Conservation (phyloP, 2,888 invertebrate species). For the Labia minor region DNA sequence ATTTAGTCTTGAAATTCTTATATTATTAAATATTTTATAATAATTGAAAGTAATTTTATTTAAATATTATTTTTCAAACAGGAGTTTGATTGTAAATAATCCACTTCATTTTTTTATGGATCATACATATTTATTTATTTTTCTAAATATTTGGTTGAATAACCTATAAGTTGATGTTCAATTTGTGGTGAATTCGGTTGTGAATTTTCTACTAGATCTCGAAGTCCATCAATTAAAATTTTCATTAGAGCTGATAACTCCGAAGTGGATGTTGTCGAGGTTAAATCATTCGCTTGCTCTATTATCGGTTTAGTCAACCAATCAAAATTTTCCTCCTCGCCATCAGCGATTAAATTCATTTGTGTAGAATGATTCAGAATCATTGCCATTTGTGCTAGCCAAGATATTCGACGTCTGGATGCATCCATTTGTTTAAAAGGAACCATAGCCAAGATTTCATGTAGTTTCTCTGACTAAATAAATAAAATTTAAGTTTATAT, state of each 20-base stretch:
- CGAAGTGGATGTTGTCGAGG: slow-evolving; percentile 20
- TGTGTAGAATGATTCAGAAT: background rate
- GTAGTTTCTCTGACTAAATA: slow-evolving; percentile 19
- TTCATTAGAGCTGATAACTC: slow-evolving; percentile 25
- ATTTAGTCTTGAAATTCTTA: too few relatives aligned
- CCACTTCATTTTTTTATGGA: too few relatives aligned
- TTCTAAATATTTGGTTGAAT: too few relatives aligned
- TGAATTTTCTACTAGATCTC: slow-evolving; percentile 28
- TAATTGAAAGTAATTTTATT: too few relatives aligned
- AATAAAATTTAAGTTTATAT: background rate
- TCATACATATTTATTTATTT: too few relatives aligned
- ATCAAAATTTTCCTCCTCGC: slow-evolving; percentile 30
- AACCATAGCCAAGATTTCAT: slow-evolving; percentile 14
- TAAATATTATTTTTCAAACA: too few relatives aligned
- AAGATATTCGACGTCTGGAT: background rate
- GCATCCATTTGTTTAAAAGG: background rate
- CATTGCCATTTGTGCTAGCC: slow-evolving; percentile 20
- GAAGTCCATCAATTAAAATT: slow-evolving; percentile 28
- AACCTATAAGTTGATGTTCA: slow-evolving; percentile 30
- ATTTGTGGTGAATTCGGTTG: slow-evolving; percentile 26
- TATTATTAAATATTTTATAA: too few relatives aligned
- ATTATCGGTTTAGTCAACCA: slow-evolving; percentile 34
- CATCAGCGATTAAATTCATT: background rate
- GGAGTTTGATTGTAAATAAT: too few relatives aligned
- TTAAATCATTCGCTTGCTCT: slow-evolving; percentile 29